A percentile compares a stretch with the other conserved stretches of the same genome.
Conservation (phyloP, 1,140 invertebrate genomes). For the Sitodiplosis mosellana region DNA sequence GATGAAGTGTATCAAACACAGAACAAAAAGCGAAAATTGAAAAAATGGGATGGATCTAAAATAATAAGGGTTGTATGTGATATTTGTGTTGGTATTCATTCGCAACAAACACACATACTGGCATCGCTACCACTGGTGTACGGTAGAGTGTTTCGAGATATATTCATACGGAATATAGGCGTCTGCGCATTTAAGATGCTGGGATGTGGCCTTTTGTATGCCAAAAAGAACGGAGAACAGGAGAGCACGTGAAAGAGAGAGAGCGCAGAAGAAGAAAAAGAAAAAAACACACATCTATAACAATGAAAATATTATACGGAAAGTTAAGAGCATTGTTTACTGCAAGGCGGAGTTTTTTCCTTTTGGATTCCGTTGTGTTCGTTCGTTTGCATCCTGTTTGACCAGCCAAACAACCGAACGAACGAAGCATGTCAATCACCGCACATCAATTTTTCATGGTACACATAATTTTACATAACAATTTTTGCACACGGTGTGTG, state of each 20-base stretch:
- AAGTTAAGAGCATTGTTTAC: not conserved
- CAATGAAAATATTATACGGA: not conserved
- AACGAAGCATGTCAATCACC: not conserved
- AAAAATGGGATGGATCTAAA: too few species aligned
- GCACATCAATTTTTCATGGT: not conserved
- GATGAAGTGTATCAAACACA: too few species aligned
- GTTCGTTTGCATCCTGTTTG: too few species aligned
- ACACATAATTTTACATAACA: not conserved
- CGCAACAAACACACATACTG: too few species aligned
- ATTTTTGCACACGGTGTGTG: not conserved
- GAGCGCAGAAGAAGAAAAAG: not conserved
- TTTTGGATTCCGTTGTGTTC: not conserved
- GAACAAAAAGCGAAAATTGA: too few species aligned
- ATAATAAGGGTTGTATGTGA: too few species aligned
- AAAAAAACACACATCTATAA: not conserved
- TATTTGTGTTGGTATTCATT: too few species aligned
- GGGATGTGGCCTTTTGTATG: not conserved
- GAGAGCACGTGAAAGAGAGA: too few species aligned
- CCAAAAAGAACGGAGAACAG: not conserved
- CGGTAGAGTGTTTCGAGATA: too few species aligned
- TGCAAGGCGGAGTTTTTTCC: conserved; percentile 2
- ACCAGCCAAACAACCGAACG: too few species aligned
- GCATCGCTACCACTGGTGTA: too few species aligned
- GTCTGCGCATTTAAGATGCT: conserved; percentile 4
- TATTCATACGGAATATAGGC: not conserved